Base-by-base conservation (phyloP, 1,140 invertebrate species). In the Episyrphus balteatus region DNA sequence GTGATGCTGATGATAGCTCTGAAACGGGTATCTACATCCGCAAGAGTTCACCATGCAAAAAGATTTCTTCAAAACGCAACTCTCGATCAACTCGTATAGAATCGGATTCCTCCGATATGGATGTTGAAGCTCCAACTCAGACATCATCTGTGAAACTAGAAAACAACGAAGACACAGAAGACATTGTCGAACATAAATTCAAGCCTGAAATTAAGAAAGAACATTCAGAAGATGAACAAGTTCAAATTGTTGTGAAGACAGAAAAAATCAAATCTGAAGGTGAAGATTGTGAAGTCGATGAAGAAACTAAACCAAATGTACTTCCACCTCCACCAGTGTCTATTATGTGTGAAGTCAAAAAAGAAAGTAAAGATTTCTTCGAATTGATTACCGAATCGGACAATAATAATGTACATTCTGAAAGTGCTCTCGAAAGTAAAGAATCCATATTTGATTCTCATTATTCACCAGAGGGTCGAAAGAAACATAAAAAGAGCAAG, bases 401-500 rank as follows among this genome's bases (percentile, higher is more conserved):
- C 14, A 36, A 43, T 13, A 32, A 30, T 12, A 30, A 26, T 14
- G 17, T 17, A 26, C 11, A 12, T 13, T 26, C 21, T 8, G 21
- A 12, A 21, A 26, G 18, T 26, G 18, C 17, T 31, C 11, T 43
- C 8, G 47, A 48, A n/a, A 36, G 21, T 8, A 48, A 63, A 14
- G 34, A 44, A n/a, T 41, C 44, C 1, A 41, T 48, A 21, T 43
- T 48, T 19, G 40, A 48, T 26, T 14, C 33, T n/a, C 43, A 52
- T n/a, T 66, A 55, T 42, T 63, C 65, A 0, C 57, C 62, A 19
- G 79, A 81, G 55, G 59, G 73, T 26, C 70, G 82, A 5, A 87
- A 83, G 56, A 87, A 86, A 57, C 85, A 88, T 55, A 87, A 86
- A 61, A 88, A 88, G 69, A 88, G 86, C 57, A 84, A 86, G 59